A percentile compares a stretch with the other conserved stretches of the same genome.
phyloP scores from a whole-genome alignment of 1,140 invertebrate genomes.

The Vanessa tameamea region DNA sequence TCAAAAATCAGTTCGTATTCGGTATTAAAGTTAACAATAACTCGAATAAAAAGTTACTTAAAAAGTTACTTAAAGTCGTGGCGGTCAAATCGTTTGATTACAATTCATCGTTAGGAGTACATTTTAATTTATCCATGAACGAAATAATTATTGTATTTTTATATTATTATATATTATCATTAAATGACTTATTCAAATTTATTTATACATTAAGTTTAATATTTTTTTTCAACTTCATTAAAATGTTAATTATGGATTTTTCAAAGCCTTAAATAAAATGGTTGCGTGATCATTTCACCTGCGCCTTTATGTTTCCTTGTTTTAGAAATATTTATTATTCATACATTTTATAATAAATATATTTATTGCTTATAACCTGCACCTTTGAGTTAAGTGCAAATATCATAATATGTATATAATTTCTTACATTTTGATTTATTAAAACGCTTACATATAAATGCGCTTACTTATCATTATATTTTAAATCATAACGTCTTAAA shows the following conservation, averaged over 20 bases:
- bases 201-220: neutral
- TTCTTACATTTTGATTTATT: neutral
- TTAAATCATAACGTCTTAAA: neutral
- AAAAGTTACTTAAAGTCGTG: neutral
- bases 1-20: neutral
- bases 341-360: constrained; percentile 16
- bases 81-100: neutral
- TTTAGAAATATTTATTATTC: constrained; percentile 30
- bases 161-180: neutral
- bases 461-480: no score
- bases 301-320: constrained; percentile 31
- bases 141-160: neutral
- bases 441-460: no score
- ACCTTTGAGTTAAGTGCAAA: constrained; percentile 8
- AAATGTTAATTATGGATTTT: constrained; percentile 3
- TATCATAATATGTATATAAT: neutral
- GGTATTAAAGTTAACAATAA: neutral
- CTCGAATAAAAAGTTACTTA: neutral
- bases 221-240: neutral
- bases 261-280: constrained; percentile 35
- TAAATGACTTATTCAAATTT: no score
- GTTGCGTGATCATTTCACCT: constrained; percentile 39
- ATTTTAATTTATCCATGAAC: neutral
- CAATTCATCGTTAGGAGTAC: no score
- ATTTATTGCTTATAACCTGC: constrained; percentile 8